Evolutionary conservation across 2,113 vertebrate species (phyloP).

Genomic region (Aegypius monachus): DNA sequence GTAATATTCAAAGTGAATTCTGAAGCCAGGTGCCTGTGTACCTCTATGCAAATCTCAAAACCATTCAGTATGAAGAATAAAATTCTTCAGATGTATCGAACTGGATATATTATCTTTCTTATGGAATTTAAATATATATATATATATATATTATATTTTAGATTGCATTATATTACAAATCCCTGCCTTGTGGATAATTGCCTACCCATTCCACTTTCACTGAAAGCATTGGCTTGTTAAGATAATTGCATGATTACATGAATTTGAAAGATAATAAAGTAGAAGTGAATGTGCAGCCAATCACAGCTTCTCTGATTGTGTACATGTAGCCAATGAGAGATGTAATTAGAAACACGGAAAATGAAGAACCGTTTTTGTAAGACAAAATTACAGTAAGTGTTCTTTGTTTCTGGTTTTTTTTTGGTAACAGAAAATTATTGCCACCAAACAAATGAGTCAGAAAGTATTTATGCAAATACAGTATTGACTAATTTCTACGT

Average conservation of each 20-base stretch:
- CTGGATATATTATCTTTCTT: neutral
- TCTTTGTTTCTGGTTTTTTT: neutral
- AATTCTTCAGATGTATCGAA: neutral
- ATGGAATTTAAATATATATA: neutral
- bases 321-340: neutral
- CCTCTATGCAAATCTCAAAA: neutral
- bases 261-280: slow-evolving; percentile 31
- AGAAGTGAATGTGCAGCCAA: neutral
- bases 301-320: neutral
- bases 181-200: neutral
- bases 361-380: neutral
- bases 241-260: slow-evolving; percentile 24
- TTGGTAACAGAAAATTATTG: neutral
- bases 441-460: neutral
- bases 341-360: neutral
- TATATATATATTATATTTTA: slow-evolving; percentile 32
- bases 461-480: neutral
- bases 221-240: slow-evolving; percentile 11
- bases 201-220: neutral
- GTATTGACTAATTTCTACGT: neutral
- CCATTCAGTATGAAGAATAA: neutral
- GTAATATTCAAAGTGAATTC: neutral
- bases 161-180: slow-evolving; percentile 4
- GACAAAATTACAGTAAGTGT: neutral
- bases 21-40: neutral